Base-by-base conservation (phyloP, 1,140 invertebrate species). In the Cydia strobilella region DNA sequence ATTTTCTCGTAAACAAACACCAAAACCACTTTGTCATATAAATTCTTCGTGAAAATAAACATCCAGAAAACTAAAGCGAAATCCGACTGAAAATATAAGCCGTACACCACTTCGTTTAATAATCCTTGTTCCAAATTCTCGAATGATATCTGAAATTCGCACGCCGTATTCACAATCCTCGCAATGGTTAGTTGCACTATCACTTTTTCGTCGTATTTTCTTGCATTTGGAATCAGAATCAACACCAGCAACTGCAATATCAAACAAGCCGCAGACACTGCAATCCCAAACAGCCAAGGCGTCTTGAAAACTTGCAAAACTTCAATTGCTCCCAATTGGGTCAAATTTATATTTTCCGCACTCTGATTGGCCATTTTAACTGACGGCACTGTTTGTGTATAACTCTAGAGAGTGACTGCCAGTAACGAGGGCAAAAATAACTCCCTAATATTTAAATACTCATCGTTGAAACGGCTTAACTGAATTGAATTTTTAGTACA, bases 21-120 rank as follows among this genome's bases (percentile, higher is more conserved):
- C 10, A 80, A 35, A 0, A 89, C 83, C 2, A 88, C 79, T 73
- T 88, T 88, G 18, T 86, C 78, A 73, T 84, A 89, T 10, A 89
- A 73, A 31, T 86, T 83, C 62, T 85, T 87, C 1, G 86, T 85
- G 65, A 86, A 89, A 1, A 89, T 63, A 71, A 85, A 85, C 85
- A 87, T 89, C 75, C 85, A 81, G 5, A 75, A 73, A 5, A 87
- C 54, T 1, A 87, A 45, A 0, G 79, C 80, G 0, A 84, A 62
- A 25, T 89, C 87, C 6, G 77, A 82, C 6, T 85, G 82, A 7
- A 84, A 71, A 42, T 89, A 88, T 0, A 81, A 15, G 0, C 73
- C 45, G 3, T 63, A 77, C 31, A 74, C 2, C 0, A 79, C 7
- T 51, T 76, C 59, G 13, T 63, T 48, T 9, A 42, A 18, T 18